phyloP scores from a whole-genome alignment of 1,140 invertebrate species.

The Ceratina japonica region DNA sequence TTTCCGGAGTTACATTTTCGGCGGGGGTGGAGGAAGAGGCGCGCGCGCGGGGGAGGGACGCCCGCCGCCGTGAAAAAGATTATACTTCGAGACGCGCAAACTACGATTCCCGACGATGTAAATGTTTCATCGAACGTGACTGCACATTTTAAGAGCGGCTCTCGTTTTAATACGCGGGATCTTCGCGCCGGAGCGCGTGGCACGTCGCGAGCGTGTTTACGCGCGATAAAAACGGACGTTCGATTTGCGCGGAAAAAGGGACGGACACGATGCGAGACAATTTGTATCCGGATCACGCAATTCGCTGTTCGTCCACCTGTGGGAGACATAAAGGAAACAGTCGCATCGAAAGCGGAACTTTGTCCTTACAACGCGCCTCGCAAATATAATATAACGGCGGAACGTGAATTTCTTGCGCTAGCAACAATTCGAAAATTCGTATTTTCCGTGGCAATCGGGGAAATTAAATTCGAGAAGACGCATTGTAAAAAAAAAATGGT shows the following conservation, averaged over 20 bases:
- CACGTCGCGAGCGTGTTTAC: background rate
- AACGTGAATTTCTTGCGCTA: background rate
- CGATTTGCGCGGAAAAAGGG: background rate
- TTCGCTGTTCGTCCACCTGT: background rate
- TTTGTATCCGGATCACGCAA: slow-evolving; percentile 27
- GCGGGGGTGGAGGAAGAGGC: too few species aligned
- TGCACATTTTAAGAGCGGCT: slow-evolving; percentile 12
- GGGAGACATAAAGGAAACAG: background rate
- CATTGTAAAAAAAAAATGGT: too few species aligned
- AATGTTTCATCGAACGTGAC: slow-evolving; percentile 25
- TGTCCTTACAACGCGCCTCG: background rate
- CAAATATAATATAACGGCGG: background rate
- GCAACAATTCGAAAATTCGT: too few species aligned
- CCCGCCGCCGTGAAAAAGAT: background rate
- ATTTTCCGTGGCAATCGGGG: too few species aligned
- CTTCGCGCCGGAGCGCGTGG: background rate
- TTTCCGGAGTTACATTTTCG: background rate
- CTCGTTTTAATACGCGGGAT: slow-evolving; percentile 3
- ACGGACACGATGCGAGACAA: background rate
- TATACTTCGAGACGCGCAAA: background rate
- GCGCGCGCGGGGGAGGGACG: too few species aligned
- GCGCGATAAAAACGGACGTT: background rate
- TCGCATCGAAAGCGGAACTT: background rate
- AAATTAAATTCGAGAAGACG: too few species aligned
- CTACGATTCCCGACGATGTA: background rate